Conservation (phyloP, 2,797 vertebrate genomes). For the Chaenodraco wilsoni region DNA sequence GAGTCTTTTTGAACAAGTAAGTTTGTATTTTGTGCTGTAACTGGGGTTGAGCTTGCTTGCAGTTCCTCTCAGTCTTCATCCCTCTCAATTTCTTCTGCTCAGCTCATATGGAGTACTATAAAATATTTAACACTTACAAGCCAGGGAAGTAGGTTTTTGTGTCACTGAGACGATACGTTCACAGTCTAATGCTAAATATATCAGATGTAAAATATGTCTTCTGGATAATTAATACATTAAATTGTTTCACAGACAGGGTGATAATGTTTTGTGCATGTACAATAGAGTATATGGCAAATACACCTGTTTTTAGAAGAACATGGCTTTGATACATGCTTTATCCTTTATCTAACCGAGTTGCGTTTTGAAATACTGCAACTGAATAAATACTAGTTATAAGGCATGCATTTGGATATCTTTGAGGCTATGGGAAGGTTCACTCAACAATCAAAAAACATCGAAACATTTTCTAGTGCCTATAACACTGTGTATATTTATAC, state of each 20-base stretch:
- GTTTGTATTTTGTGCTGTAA: neutral
- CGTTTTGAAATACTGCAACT: neutral
- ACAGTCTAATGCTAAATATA: slow-evolving; percentile 41
- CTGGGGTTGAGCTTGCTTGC: neutral
- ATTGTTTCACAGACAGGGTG: neutral
- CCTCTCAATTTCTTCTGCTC: slow-evolving; percentile 7
- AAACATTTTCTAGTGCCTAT: too few species aligned
- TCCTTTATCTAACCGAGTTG: neutral
- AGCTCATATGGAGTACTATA: slow-evolving; percentile 48
- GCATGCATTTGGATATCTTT: neutral
- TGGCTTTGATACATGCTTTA: neutral
- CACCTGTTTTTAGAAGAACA: neutral
- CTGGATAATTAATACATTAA: slow-evolving; percentile 17
- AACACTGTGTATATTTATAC: too few species aligned
- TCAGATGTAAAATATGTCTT: slow-evolving; percentile 21
- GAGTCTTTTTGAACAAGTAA: neutral
- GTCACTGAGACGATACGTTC: slow-evolving; percentile 44
- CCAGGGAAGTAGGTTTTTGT: slow-evolving; percentile 66
- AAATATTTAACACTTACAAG: slow-evolving; percentile 63
- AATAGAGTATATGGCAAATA: neutral
- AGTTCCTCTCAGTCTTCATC: slow-evolving; percentile 4
- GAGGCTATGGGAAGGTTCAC: too few species aligned
- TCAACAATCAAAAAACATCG: too few species aligned
- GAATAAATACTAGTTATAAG: neutral
- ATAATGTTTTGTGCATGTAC: neutral